Evolutionary conservation across 2,113 vertebrate species (phyloP), one percentile per base, ranked within the genome.

Genomic region (Phaethon lepturus): DNA sequence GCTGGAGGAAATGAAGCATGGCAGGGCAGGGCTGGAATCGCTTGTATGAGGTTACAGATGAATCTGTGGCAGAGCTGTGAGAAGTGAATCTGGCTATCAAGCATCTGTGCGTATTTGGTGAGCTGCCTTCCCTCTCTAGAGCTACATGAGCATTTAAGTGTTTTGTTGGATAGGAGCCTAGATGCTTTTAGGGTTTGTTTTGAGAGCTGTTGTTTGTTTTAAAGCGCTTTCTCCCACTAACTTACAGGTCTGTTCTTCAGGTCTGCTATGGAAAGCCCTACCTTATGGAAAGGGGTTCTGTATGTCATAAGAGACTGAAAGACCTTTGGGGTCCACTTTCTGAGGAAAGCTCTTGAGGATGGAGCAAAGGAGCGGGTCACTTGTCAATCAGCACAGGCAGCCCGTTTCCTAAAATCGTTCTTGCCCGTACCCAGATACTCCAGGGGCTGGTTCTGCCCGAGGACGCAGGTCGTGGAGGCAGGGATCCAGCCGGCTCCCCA

Each of bases 141-240:
- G 87, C 95, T 92, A 77, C 85, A 72, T 2, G 47, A 96, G 69
- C 60, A 78, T 94, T 96, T 96, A 95, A 97, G 96, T 96, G 95
- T 93, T 96, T 94, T 96, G 81, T 96, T 96, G 97, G 93, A 93
- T 83, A 76, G 63, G 42, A 91, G 93, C 97, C 93, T 97, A 75
- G 81, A 91, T 96, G 91, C 96, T 94, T 96, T 97, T 87, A 94
- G 84, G 45, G 67, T 71, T 96, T 95, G 79, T 94, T 97, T 91
- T 95, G 95, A 97, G 88, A 85, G 74, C 84, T 78, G 66, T 53
- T 97, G 92, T 95, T 97, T 94, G 76, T 96, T 96, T 96, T 95
- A 66, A 95, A 94, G 86, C 77, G 77, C 91, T 94, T 94, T 88
- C 3, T 38, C 45, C 55, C 44, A 31, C 55, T 86, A 78, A 90